Conservation (phyloP, 2,888 invertebrate species). For the Galerucella pusilla region DNA sequence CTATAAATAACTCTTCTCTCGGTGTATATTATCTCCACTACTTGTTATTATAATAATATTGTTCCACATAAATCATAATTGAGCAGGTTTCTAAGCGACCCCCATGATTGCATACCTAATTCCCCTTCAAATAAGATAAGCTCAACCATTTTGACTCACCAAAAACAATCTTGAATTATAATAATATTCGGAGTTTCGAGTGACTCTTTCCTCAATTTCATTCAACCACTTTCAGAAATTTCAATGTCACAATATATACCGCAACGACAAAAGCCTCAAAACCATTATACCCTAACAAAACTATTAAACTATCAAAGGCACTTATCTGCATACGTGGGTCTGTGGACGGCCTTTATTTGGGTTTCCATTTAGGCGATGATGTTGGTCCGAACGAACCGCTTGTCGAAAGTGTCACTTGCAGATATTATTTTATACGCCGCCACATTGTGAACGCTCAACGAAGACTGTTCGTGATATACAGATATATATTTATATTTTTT, state of each 20-base stretch:
- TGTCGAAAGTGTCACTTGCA: constrained; percentile 43
- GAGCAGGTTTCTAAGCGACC: neutral
- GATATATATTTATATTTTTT: constrained; percentile 32
- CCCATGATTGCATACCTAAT: neutral
- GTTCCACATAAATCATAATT: neutral
- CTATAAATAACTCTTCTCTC: no score
- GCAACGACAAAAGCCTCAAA: constrained; percentile 33
- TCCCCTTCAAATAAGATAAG: neutral
- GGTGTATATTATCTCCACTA: no score
- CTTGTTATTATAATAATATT: no score
- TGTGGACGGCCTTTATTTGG: constrained; percentile 33
- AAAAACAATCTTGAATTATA: constrained; percentile 28
- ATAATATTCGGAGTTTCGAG: constrained; percentile 27
- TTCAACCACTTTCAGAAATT: constrained; percentile 19
- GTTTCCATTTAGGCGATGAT: constrained; percentile 34
- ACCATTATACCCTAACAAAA: constrained; percentile 48
- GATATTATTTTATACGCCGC: constrained; percentile 41
- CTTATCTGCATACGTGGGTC: constrained; percentile 56
- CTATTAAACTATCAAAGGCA: constrained; percentile 59
- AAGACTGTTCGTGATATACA: constrained; percentile 43
- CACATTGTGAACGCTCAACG: constrained; percentile 36
- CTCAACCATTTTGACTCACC: neutral
- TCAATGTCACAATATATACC: constrained; percentile 24
- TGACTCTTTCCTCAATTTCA: constrained; percentile 20
- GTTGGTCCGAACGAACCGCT: constrained; percentile 31